Base-by-base conservation (phyloP, 2,797 vertebrate species). In the Mus minutoides region DNA sequence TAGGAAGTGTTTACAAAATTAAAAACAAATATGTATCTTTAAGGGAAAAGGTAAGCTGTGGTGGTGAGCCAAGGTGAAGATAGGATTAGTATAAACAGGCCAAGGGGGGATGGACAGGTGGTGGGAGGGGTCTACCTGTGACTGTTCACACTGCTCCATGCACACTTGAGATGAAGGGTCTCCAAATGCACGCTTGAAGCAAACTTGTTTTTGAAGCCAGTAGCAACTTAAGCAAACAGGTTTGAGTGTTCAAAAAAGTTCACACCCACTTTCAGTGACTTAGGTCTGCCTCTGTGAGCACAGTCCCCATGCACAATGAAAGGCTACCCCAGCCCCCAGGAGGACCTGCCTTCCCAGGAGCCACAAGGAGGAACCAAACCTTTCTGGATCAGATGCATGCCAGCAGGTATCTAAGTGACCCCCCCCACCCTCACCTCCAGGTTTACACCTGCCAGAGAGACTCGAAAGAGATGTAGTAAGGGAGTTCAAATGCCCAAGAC, bases 1-100 rank as follows among this genome's bases (percentile, higher is more conserved):
- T 31, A 10, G 52, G 67, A 5, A 56, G 67, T 40, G 52, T 54
- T 31, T 43, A 21, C 56, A 31, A 87, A 56, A 5, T 7, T 11
- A 54, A 26, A 75, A 84, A 9, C 24, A 93, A 82, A 62, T 58
- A 34, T 21, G 0, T 22, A 37, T 12, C 26, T 49, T 46, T 17
- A 84, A 49, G 46, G 52, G 52, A 4, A 4, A 34, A 94, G 26
- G 6, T 26, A 88, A 89, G 56, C 17, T 34, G 6, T 6, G 13
- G 5, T 3, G 49, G 17, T 11, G 34, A 73, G 22, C 4, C 40
- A 49, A 19, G 12, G 7, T 3, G 0, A 0, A 40, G 6, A 58
- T 16, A 29, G 43, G 64, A 22, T 37, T 75, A 8, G 0, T 2
- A 21, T 14, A 12, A 52, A 26, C 0, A 40, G 10, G 4, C 58